Evolutionary conservation across 2,113 vertebrate species (phyloP).

Genomic region (Atractosteus spatula): DNA sequence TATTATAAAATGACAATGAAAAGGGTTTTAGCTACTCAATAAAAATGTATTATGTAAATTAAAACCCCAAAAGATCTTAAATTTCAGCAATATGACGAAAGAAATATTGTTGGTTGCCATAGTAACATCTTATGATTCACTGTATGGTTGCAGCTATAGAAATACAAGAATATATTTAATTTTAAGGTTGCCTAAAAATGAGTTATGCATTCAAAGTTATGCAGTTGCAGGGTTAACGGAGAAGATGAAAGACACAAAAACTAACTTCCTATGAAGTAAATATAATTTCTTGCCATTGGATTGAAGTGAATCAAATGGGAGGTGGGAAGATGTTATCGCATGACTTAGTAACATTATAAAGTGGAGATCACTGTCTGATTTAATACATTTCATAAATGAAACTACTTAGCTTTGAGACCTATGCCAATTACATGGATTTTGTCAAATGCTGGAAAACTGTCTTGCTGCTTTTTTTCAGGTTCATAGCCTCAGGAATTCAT

Average conservation of each 20-base stretch:
- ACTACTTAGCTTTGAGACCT: slow-evolving; percentile 36
- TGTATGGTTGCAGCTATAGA: slow-evolving; percentile 38
- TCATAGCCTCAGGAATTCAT: background rate
- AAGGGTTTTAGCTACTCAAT: background rate
- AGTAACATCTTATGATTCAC: slow-evolving; percentile 32
- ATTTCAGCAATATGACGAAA: slow-evolving; percentile 14
- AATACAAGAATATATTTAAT: no score
- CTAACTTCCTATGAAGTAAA: no score
- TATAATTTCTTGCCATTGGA: background rate
- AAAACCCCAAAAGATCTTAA: background rate
- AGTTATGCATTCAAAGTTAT: no score
- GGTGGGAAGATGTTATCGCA: slow-evolving; percentile 2
- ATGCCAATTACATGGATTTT: slow-evolving; percentile 42
- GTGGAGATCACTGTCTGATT: slow-evolving; percentile 39
- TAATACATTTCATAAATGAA: slow-evolving; percentile 33
- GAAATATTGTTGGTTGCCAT: slow-evolving; percentile 37
- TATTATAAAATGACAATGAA: no score
- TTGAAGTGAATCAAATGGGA: background rate
- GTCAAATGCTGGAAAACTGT: slow-evolving; percentile 26
- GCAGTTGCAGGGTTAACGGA: no score
- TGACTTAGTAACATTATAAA: slow-evolving; percentile 26
- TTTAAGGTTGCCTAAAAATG: no score
- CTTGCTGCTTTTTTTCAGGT: slow-evolving; percentile 28
- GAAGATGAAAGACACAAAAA: no score
- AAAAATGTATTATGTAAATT: no score